Evolutionary conservation across 2,888 invertebrate genomes (phyloP).

Genomic region (Apodemia duryi): DNA sequence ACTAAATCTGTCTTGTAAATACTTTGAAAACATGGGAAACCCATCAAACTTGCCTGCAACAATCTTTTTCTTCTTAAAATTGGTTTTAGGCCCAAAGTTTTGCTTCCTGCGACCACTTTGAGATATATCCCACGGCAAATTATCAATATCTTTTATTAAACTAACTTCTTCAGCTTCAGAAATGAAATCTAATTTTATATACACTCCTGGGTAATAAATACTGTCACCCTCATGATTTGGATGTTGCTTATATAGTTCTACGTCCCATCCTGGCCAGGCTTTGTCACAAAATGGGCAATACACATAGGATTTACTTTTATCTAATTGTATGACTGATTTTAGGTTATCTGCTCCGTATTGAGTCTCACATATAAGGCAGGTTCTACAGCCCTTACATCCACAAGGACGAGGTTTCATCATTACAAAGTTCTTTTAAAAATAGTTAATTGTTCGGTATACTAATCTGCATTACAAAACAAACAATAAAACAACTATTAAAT

Average conservation of each 20-base stretch:
- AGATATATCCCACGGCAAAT: conserved; percentile 91
- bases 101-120: conserved; percentile 98
- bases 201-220: conserved; percentile 83
- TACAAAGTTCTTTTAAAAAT: not conserved
- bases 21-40: conserved; percentile 89
- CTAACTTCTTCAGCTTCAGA: conserved; percentile 82
- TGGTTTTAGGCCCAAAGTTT: conserved; percentile 99
- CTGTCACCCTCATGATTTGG: conserved; percentile 82
- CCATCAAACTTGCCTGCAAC: conserved; percentile 89
- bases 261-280: conserved; percentile 87
- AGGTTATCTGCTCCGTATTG: conserved; percentile 67
- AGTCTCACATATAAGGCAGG: conserved; percentile 92
- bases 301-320: conserved; percentile 81
- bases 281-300: conserved; percentile 88
- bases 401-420: conserved; percentile 82
- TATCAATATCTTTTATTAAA: conserved; percentile 85
- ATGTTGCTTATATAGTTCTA: conserved; percentile 80
- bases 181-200: conserved; percentile 86
- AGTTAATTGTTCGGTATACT: not conserved
- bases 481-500: too few species aligned
- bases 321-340: conserved; percentile 53
- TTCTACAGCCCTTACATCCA: conserved; percentile 95
- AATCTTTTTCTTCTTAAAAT: conserved; percentile 96
- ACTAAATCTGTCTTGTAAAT: conserved; percentile 87
- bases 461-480: too few species aligned